A percentile compares a stretch with the other conserved stretches of the same genome.
These are phyloP conservation scores for Acyrthosiphon pisum DNA, from an alignment of 1,140 invertebrate genomes.

Conservation along the genomic window DNA sequence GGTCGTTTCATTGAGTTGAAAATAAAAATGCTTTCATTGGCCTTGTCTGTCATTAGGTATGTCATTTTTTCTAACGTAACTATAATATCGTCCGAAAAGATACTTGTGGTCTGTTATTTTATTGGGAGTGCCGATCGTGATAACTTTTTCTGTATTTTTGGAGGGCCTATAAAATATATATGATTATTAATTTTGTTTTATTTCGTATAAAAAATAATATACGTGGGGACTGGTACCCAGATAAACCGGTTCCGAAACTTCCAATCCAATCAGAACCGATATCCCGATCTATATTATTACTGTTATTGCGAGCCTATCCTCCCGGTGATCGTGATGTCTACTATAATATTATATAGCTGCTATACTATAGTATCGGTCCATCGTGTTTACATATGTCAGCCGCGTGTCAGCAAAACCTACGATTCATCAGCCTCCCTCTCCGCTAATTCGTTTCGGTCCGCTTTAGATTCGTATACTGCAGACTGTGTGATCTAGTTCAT, in stretches of 20 bases:
- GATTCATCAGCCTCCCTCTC: constrained; percentile 33
- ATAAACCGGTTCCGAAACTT: constrained; percentile 43
- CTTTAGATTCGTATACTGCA: not conserved
- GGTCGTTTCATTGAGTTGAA: not conserved
- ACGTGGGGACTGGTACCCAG: not conserved
- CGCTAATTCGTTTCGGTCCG: constrained; percentile 32
- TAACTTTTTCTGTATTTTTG: constrained; percentile 9
- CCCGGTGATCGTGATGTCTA: constrained; percentile 33
- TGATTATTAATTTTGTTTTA: constrained; percentile 41
- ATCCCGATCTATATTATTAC: constrained; percentile 53
- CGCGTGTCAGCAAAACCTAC: constrained; percentile 37
- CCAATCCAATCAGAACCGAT: constrained; percentile 32
- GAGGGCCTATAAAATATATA: constrained; percentile 24
- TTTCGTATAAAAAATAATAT: not conserved
- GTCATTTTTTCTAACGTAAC: constrained; percentile 26
- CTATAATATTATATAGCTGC: not conserved
- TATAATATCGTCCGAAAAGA: constrained; percentile 28
- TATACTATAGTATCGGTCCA: not conserved
- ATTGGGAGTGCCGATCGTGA: constrained; percentile 23
- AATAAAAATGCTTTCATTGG: constrained; percentile 46
- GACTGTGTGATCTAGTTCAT: constrained; percentile 9
- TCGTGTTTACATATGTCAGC: constrained; percentile 37
- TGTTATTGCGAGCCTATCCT: constrained; percentile 25
- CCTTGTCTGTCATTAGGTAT: not conserved
- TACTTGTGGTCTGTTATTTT: not conserved